A percentile compares a stretch with the other conserved stretches of the same genome.
phyloP scores from a whole-genome alignment of 2,797 vertebrate species.

The Pangasius larnaudii region DNA sequence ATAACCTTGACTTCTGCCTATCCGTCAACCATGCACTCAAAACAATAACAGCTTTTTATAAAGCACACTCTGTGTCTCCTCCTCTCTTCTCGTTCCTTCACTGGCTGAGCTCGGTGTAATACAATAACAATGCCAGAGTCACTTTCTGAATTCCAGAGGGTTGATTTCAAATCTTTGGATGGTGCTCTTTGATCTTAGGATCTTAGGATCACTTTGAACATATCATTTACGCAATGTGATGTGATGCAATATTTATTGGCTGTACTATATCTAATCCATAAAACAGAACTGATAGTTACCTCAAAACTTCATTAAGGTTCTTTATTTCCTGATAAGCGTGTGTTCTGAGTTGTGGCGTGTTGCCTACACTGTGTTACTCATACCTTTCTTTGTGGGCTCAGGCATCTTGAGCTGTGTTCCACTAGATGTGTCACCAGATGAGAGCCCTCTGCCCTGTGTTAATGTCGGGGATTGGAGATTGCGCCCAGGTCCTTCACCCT shows the following conservation, averaged over 20 bases:
- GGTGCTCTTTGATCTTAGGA: neutral
- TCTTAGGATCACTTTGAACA: conserved; percentile 6
- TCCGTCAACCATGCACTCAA: conserved; percentile 45
- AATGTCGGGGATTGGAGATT: conserved; percentile 17
- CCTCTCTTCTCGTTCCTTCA: conserved; percentile 11
- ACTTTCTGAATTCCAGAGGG: conserved; percentile 66
- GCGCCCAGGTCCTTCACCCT: conserved; percentile 36
- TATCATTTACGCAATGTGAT: neutral
- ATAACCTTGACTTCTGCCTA: conserved; percentile 52
- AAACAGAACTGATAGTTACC: neutral
- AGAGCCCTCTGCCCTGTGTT: conserved; percentile 44
- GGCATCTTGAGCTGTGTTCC: conserved; percentile 87
- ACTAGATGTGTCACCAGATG: conserved; percentile 67
- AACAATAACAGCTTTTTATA: conserved; percentile 64
- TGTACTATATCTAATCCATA: neutral
- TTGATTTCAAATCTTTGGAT: conserved; percentile 54
- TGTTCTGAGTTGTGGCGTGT: neutral
- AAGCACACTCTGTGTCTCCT: conserved; percentile 56
- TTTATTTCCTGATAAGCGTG: neutral
- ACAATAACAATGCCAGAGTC: conserved; percentile 72
- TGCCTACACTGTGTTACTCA: conserved; percentile 42
- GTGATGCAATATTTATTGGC: neutral
- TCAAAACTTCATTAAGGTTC: neutral
- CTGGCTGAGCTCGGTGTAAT: conserved; percentile 60
- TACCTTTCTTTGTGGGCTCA: conserved; percentile 95